phyloP scores from a whole-genome alignment of 2,797 vertebrate genomes.

The Oreochromis grahami region DNA sequence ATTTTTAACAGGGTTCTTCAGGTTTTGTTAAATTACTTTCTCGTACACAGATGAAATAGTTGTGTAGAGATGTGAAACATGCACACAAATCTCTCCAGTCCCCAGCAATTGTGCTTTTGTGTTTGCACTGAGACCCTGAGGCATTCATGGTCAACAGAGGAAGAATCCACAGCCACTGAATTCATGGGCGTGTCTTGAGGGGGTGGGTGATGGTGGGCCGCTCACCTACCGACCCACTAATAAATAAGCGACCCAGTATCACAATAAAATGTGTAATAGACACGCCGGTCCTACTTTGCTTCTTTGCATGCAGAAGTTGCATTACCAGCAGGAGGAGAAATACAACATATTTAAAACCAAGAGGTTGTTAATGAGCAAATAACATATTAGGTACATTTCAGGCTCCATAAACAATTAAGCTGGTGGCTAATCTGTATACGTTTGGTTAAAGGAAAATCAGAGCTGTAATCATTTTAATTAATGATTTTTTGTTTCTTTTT shows the following conservation, averaged over 20 bases:
- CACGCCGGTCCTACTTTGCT: not conserved
- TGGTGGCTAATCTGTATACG: not conserved
- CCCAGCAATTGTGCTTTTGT: not conserved
- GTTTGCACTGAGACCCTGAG: not conserved
- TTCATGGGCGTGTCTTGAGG: accelerated
- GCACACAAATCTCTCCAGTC: not conserved
- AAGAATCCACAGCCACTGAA: not conserved
- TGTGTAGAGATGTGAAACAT: not conserved
- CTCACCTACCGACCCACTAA: accelerated
- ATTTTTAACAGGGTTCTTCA: not conserved
- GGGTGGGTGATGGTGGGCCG: accelerated
- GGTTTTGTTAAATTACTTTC: not conserved
- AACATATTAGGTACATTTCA: not conserved
- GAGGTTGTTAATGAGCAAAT: not conserved
- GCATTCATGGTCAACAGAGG: not conserved
- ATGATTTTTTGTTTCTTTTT: not conserved
- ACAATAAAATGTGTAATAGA: not conserved
- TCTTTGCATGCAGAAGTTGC: not conserved
- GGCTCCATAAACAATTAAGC: not conserved
- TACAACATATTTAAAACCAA: not conserved
- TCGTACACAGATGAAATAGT: not conserved
- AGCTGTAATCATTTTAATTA: not conserved
- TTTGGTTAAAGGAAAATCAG: not conserved
- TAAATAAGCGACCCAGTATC: not conserved
- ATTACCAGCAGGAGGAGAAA: not conserved